Base-by-base conservation (phyloP, 1,140 invertebrate species). In the Anoplolepis gracilipes region DNA sequence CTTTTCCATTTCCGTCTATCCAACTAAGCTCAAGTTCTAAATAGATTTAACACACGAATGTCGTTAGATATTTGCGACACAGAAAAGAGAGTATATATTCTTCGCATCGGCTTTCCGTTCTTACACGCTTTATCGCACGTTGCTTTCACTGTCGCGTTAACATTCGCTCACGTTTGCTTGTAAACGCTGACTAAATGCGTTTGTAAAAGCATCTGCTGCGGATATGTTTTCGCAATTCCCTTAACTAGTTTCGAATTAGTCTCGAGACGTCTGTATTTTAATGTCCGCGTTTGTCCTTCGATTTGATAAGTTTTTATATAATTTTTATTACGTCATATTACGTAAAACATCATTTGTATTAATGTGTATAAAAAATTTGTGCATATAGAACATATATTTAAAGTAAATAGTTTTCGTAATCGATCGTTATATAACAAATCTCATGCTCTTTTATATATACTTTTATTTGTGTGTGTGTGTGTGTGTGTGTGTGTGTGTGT, bases 241-340 rank as follows among this genome's bases (percentile, higher is more conserved):
- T 81, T 76, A 89, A 88, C 75, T 61, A 70, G 62, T 81, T 88
- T 81, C 65, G 78, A 77, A 88, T 82, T 81, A 89, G 46, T 89
- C 85, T 69, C 69, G 25, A 75, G 65, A 61, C 49, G 64, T 85
- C 70, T 46, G 49, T 59, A 42, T 72, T 72, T 57, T 49, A 30
- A 72, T n/a, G n/a, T 72, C 33, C 19, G 49, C 53, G 49, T 70
- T 36, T 59, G 22, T 39, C 16, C n/a, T 33, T 33, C 16, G 2
- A 25, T 61, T 61, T 57, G 36, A 16, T 25, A 13, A 25, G 57
- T 55, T 4, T 25, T 49, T 16, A 16, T 16, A 16, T 8, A 36
- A 39, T 64, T 79, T 53, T 78, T 67, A 53, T 53, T 55, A 8
- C 13, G 3, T 55, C 42, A 11, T 39, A 28, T 22, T 49, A 70